phyloP scores from a whole-genome alignment of 2,888 invertebrate species.

The Drosophila mimetica region DNA sequence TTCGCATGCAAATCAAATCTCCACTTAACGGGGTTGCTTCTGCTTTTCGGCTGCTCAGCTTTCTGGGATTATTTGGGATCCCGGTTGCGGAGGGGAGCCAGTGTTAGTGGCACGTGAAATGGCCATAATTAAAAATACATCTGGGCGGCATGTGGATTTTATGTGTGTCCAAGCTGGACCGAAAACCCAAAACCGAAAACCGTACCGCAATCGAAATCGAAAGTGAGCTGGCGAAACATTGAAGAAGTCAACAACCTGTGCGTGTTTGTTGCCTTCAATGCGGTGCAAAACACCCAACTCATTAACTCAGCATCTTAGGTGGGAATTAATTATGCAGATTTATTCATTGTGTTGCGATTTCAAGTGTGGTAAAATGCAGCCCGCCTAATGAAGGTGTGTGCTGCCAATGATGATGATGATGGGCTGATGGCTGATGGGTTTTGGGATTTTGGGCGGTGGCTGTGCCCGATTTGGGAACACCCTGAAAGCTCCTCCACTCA shows the following conservation, averaged over 20 bases:
- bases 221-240: conserved; percentile 49
- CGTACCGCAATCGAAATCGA: conserved; percentile 36
- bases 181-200: conserved; percentile 9
- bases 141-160: conserved; percentile 66
- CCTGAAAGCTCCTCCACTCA: conserved; percentile 40
- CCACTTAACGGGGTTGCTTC: conserved; percentile 45
- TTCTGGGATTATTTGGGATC: conserved; percentile 25
- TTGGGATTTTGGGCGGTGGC: conserved; percentile 43
- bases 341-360: conserved; percentile 80
- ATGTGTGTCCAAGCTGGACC: conserved; percentile 46
- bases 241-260: conserved; percentile 77
- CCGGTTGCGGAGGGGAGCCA: background rate
- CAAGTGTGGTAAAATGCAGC: conserved; percentile 80
- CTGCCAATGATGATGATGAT: conserved; percentile 47
- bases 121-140: conserved; percentile 76
- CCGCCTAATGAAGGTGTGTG: conserved; percentile 59
- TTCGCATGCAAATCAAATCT: conserved; percentile 50
- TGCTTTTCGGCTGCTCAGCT: background rate
- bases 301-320: conserved; percentile 76
- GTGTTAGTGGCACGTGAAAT: conserved; percentile 54
- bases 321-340: conserved; percentile 80
- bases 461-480: conserved; percentile 52
- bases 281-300: conserved; percentile 69
- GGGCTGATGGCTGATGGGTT: conserved; percentile 18
- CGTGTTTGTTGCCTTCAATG: conserved; percentile 75